These are phyloP conservation scores for Archivesica marissinica DNA, from an alignment of 1,140 invertebrate genomes.

Conservation along the genomic window DNA sequence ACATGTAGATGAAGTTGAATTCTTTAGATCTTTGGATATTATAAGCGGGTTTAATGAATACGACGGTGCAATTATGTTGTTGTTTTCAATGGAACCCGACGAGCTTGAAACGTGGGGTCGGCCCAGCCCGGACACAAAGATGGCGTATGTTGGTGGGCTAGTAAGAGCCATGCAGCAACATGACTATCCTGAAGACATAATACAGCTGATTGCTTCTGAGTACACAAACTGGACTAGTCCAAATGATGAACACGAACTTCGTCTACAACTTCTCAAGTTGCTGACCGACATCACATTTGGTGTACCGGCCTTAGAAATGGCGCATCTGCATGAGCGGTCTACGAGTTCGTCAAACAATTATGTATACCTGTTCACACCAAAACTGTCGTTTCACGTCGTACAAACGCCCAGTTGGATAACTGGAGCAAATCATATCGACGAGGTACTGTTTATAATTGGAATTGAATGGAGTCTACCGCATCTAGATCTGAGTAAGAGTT, in stretches of 20 bases:
- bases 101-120: not conserved
- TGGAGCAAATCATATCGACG: not conserved
- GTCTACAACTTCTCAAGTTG: not conserved
- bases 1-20: constrained; percentile 11
- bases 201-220: no score
- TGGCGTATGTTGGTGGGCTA: not conserved
- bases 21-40: constrained; percentile 28
- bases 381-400: not conserved
- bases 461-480: not conserved
- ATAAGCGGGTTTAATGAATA: constrained; percentile 20
- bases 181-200: no score
- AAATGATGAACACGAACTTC: not conserved
- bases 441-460: not conserved
- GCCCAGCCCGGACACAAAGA: no score
- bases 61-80: constrained; percentile 11
- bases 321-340: no score
- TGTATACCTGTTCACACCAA: not conserved
- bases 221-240: constrained; percentile 21
- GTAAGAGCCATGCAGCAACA: no score
- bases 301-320: not conserved
- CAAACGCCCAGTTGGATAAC: not conserved
- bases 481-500: not conserved
- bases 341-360: no score
- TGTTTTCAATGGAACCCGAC: no score
- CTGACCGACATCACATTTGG: not conserved